phyloP scores from a whole-genome alignment of 1,140 invertebrate genomes.

The Trichonephila clavipes region DNA sequence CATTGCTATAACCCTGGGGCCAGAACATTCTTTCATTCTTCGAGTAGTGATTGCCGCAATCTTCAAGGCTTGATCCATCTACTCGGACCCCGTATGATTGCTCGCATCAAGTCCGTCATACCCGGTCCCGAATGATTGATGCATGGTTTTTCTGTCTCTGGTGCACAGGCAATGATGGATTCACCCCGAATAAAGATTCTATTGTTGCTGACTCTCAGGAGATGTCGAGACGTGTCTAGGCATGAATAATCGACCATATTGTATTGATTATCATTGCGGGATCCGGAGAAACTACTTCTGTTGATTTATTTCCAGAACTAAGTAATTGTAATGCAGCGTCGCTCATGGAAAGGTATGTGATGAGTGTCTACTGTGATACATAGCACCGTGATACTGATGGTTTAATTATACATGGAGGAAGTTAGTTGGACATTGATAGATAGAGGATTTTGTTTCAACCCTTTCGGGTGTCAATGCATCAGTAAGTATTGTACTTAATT shows the following conservation, averaged over 20 bases:
- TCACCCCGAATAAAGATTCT: constrained; percentile 19
- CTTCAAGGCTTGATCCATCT: constrained; percentile 49
- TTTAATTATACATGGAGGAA: background rate
- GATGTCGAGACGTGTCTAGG: constrained; percentile 37
- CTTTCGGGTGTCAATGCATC: background rate
- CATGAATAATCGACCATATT: constrained; percentile 48
- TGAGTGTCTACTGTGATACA: background rate
- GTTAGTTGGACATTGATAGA: too few species aligned
- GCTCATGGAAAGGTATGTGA: background rate
- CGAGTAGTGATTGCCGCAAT: constrained; percentile 37
- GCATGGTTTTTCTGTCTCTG: constrained; percentile 60
- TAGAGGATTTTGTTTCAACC: too few species aligned
- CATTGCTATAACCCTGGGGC: background rate
- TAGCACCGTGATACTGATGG: background rate
- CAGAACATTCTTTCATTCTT: background rate
- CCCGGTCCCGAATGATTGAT: constrained; percentile 45
- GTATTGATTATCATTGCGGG: constrained; percentile 11
- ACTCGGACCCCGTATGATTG: constrained; percentile 46
- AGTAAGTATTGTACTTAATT: too few species aligned
- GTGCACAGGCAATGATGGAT: constrained; percentile 36
- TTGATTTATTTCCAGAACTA: background rate
- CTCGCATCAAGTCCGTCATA: constrained; percentile 60
- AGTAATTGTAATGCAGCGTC: constrained; percentile 3
- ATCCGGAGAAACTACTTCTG: background rate
- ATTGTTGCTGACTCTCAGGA: constrained; percentile 49